Evolutionary conservation across 2,888 invertebrate genomes (phyloP).

Genomic region (Drosophila cognata): DNA sequence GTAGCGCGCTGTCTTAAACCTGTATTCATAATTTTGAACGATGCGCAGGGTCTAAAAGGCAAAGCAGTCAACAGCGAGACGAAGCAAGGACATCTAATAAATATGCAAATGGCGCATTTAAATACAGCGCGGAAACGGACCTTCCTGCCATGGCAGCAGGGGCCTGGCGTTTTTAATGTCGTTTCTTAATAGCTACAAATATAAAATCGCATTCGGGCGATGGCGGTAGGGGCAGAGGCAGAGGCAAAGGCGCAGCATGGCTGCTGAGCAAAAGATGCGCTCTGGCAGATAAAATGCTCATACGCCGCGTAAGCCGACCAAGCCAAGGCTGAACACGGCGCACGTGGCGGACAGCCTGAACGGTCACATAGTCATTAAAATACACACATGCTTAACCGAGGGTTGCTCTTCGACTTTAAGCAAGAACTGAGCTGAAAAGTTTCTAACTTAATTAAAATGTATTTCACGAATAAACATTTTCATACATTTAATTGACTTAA

Average conservation of each 20-base stretch:
- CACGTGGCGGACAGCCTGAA: conserved; percentile 48
- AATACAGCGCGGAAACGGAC: conserved; percentile 50
- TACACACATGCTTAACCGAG: conserved; percentile 40
- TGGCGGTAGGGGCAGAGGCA: too few species aligned
- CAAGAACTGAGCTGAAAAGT: too few species aligned
- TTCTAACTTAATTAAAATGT: neutral
- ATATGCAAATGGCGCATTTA: conserved; percentile 80
- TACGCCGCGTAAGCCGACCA: conserved; percentile 69
- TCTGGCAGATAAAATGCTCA: conserved; percentile 67
- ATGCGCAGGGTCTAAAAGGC: conserved; percentile 32
- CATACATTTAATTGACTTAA: neutral
- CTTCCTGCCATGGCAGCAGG: conserved; percentile 9
- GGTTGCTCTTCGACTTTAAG: conserved; percentile 4
- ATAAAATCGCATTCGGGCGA: conserved; percentile 57
- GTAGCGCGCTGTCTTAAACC: conserved; percentile 75
- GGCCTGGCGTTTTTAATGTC: conserved; percentile 61
- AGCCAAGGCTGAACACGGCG: conserved; percentile 58
- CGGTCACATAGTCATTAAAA: conserved; percentile 73
- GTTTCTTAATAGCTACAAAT: conserved; percentile 79
- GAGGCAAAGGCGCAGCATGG: neutral
- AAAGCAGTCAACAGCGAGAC: conserved; percentile 29
- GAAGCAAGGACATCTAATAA: conserved; percentile 68
- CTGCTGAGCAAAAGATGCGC: conserved; percentile 54
- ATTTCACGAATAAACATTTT: neutral
- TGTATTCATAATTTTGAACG: conserved; percentile 69